Percentiles rank a stretch among this genome's conserved stretches.
Conservation (phyloP, 2,113 vertebrate genomes). For the Cebidichthys violaceus region DNA sequence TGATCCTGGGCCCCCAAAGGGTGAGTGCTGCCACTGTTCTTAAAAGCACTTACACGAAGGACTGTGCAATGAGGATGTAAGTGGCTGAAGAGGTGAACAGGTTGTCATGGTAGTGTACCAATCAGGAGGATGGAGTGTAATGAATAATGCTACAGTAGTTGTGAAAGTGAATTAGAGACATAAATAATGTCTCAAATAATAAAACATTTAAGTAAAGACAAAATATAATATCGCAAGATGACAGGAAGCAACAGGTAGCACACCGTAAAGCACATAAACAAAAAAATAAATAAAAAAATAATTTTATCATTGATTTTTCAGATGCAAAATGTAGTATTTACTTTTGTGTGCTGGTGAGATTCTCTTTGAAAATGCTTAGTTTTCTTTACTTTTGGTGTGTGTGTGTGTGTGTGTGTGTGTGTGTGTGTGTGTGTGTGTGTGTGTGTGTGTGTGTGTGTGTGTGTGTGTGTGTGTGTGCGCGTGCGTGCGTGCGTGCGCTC, state of each 20-base stretch:
- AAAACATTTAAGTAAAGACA: not conserved
- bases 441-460: not conserved
- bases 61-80: not conserved
- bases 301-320: not conserved
- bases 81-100: not conserved
- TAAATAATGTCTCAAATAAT: no score
- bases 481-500: no score
- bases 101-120: not conserved
- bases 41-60: not conserved
- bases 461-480: not conserved
- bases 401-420: not conserved
- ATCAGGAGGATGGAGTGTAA: no score
- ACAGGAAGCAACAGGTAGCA: slow-evolving; percentile 8
- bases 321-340: not conserved
- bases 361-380: not conserved
- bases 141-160: not conserved
- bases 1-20: slow-evolving; percentile 96
- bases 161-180: not conserved
- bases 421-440: not conserved
- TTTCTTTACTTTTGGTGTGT: not conserved
- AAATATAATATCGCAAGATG: not conserved
- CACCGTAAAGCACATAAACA: not conserved
- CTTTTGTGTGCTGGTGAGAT: not conserved
- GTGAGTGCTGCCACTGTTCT: slow-evolving; percentile 80
- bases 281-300: no score